Percentiles rank a stretch among this genome's conserved stretches.
Evolutionary conservation across 2,113 vertebrate species (phyloP).

Genomic region (Sorex araneus): DNA sequence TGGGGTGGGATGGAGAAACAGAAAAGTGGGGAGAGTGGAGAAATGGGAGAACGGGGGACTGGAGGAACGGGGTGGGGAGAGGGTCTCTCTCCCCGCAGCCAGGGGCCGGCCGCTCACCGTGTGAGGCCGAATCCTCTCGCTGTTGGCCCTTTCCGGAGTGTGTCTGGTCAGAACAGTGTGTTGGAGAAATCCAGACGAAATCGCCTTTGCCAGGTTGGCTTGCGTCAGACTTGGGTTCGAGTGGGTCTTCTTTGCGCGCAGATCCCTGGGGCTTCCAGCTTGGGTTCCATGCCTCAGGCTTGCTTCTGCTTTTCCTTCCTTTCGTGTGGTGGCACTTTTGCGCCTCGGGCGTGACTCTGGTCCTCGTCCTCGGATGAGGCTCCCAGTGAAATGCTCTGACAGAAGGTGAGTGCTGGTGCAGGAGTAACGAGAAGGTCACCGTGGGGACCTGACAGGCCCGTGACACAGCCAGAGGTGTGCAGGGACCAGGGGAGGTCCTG

Average conservation of each 20-base stretch:
- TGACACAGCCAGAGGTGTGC: too few relatives aligned
- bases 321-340: not conserved
- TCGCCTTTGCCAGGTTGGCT: not conserved
- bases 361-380: conserved; percentile 32
- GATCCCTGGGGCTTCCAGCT: not conserved
- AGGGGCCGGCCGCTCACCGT: too few relatives aligned
- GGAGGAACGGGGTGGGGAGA: too few relatives aligned
- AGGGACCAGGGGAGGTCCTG: too few relatives aligned
- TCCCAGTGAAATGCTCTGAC: not conserved
- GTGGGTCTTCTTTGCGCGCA: not conserved
- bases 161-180: not conserved
- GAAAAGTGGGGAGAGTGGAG: too few relatives aligned
- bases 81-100: too few relatives aligned
- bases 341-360: not conserved
- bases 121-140: not conserved
- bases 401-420: not conserved
- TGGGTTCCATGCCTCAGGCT: not conserved
- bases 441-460: too few relatives aligned
- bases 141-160: conserved; percentile 5
- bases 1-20: too few relatives aligned
- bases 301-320: not conserved
- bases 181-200: not conserved
- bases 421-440: not conserved
- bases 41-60: too few relatives aligned
- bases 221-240: too few relatives aligned